Conservation (phyloP, 2,888 invertebrate species). For the Drosophila austrosaltans region DNA sequence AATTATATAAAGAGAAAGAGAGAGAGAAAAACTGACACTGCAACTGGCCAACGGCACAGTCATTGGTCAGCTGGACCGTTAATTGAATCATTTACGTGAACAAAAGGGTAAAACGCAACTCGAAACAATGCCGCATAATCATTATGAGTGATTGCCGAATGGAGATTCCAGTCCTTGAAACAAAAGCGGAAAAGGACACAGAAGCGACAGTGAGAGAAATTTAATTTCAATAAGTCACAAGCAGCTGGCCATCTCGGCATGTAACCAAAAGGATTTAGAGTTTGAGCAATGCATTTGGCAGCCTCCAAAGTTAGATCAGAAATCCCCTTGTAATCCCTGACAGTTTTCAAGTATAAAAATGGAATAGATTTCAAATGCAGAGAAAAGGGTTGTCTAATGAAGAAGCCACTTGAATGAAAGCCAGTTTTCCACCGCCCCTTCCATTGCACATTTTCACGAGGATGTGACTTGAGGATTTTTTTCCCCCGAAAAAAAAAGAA, state of each 20-base stretch:
- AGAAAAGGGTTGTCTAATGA: constrained; percentile 9
- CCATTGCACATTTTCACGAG: constrained; percentile 4
- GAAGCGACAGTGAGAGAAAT: neutral
- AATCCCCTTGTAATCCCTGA: constrained; percentile 66
- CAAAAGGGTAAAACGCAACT: constrained; percentile 25
- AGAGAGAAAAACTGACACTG: neutral
- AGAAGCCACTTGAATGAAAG: constrained; percentile 14
- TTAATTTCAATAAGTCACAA: constrained; percentile 44
- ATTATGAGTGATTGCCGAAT: constrained; percentile 70
- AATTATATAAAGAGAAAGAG: constrained; percentile 27
- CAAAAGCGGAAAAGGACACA: constrained; percentile 47
- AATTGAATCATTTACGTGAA: constrained; percentile 75
- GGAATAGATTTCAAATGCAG: neutral
- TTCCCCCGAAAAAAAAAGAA: constrained; percentile 11
- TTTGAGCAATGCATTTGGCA: constrained; percentile 44
- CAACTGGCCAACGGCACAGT: constrained; percentile 25
- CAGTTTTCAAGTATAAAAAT: constrained; percentile 40
- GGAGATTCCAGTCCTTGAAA: constrained; percentile 39
- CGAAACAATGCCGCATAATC: constrained; percentile 74
- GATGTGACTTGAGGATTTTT: constrained; percentile 73
- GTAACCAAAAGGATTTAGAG: constrained; percentile 16
- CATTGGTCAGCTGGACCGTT: constrained; percentile 74
- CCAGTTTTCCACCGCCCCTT: neutral
- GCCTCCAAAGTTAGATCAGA: constrained; percentile 39
- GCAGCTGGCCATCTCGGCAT: constrained; percentile 49